phyloP scores from a whole-genome alignment of 2,113 vertebrate species.

The Pomatorhinus ruficollis region DNA sequence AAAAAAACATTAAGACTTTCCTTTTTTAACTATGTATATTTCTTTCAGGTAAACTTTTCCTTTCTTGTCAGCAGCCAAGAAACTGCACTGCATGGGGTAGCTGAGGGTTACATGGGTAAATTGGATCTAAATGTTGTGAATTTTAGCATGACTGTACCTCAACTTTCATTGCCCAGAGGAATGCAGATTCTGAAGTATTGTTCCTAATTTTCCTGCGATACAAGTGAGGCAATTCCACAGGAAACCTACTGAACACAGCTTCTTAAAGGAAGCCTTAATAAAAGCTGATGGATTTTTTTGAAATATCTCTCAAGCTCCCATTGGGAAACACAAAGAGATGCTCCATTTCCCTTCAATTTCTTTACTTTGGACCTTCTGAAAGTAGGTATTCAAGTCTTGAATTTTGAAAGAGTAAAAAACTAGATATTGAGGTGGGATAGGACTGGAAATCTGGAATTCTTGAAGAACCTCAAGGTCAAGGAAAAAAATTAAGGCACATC shows the following conservation, averaged over 20 bases:
- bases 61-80: background rate
- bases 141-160: background rate
- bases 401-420: background rate
- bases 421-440: background rate
- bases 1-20: background rate
- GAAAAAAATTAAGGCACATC: background rate
- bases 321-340: background rate
- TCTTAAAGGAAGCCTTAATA: background rate
- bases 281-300: background rate
- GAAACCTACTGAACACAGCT: background rate
- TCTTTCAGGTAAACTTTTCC: background rate
- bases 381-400: background rate
- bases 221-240: background rate
- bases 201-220: background rate
- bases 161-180: background rate
- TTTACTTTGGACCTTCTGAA: background rate
- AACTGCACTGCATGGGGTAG: background rate
- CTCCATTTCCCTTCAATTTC: background rate
- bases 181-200: background rate
- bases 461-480: background rate
- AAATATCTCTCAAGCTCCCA: background rate
- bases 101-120: background rate
- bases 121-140: background rate
- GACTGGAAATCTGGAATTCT: background rate
- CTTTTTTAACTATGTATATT: background rate